phyloP scores from a whole-genome alignment of 2,888 invertebrate genomes.

The Clepsis dumicolana region DNA sequence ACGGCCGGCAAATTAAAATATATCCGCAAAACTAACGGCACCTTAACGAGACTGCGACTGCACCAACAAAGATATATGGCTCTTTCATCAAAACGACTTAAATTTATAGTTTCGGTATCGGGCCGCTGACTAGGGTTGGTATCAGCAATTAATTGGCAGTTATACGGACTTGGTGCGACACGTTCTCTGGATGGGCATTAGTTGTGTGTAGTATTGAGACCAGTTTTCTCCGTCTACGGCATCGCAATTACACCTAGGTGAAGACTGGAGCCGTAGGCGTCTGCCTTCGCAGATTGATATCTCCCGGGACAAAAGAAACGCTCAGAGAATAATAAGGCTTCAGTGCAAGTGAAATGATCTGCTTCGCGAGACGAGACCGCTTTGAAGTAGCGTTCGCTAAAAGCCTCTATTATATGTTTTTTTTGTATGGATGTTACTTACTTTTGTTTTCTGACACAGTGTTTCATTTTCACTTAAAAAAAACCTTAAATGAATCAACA shows the following conservation, averaged over 20 bases:
- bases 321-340: conserved; percentile 75
- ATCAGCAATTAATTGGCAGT: conserved; percentile 74
- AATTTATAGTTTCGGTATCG: conserved; percentile 69
- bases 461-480: neutral
- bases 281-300: conserved; percentile 79
- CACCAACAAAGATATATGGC: conserved; percentile 58
- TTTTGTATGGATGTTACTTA: conserved; percentile 39
- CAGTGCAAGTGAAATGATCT: conserved; percentile 73
- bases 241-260: conserved; percentile 75
- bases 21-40: neutral
- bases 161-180: conserved; percentile 60
- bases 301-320: conserved; percentile 73
- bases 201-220: conserved; percentile 67
- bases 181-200: conserved; percentile 72
- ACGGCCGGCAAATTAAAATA: neutral
- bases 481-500: neutral
- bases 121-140: conserved; percentile 45
- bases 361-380: conserved; percentile 67
- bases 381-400: conserved; percentile 66
- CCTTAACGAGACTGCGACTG: conserved; percentile 50
- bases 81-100: conserved; percentile 48
- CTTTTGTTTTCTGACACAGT: conserved; percentile 19
- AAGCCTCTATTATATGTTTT: conserved; percentile 49
- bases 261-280: conserved; percentile 70
- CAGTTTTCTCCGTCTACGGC: conserved; percentile 72